Evolutionary conservation across 2,888 invertebrate genomes (phyloP).

Genomic region (Ceratothoa steindachneri): DNA sequence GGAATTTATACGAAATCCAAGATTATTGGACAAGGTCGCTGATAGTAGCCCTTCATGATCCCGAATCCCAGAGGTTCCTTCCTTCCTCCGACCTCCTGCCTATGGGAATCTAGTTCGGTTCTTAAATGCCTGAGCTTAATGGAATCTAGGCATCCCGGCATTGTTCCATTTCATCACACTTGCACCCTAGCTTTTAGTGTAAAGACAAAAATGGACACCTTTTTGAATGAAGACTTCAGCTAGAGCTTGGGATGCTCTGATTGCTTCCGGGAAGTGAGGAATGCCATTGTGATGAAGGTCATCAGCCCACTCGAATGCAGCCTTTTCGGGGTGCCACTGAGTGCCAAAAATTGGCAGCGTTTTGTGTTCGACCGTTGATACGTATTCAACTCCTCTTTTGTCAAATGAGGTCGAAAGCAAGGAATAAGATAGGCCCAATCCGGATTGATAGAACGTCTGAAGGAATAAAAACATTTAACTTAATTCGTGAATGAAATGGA

Average conservation of each 20-base stretch:
- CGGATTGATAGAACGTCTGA: neutral
- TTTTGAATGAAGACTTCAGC: constrained; percentile 73
- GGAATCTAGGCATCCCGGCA: too few relatives aligned
- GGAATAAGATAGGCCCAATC: neutral
- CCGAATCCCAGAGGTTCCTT: too few relatives aligned
- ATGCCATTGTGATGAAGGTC: constrained; percentile 52
- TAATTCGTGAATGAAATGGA: too few relatives aligned
- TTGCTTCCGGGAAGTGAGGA: constrained; percentile 64
- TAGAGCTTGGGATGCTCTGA: constrained; percentile 68
- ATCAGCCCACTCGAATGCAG: constrained; percentile 68
- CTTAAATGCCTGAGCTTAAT: too few relatives aligned
- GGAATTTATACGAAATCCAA: too few relatives aligned
- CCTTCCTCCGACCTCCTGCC: too few relatives aligned
- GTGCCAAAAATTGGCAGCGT: constrained; percentile 74
- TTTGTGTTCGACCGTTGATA: constrained; percentile 71
- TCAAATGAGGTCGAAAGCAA: constrained; percentile 55
- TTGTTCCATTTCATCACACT: too few relatives aligned
- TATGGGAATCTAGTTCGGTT: too few relatives aligned
- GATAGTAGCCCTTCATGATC: too few relatives aligned
- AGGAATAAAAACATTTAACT: neutral
- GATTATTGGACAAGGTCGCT: too few relatives aligned
- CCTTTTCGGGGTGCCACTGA: constrained; percentile 90
- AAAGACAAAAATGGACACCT: too few relatives aligned
- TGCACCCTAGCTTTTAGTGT: too few relatives aligned
- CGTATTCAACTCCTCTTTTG: constrained; percentile 62